A percentile compares a stretch with the other conserved stretches of the same genome.
Conservation (phyloP, 2,113 vertebrate species). For the Melanerpes aurifrons region DNA sequence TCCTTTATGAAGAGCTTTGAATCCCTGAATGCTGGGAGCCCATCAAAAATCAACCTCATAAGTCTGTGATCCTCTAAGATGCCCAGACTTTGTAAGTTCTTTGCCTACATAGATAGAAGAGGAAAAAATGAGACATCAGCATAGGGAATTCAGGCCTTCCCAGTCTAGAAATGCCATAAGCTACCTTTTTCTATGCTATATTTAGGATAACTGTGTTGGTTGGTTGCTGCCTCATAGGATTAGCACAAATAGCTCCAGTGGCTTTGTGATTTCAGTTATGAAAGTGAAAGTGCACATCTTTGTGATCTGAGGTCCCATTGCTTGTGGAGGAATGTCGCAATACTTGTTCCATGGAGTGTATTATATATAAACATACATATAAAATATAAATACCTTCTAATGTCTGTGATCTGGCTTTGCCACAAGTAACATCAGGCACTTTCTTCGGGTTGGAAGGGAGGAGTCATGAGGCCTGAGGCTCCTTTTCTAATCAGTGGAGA, state of each 20-base stretch:
- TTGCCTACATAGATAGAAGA: slow-evolving; percentile 48
- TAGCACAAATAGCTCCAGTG: neutral
- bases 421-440: neutral
- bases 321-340: neutral
- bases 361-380: neutral
- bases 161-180: neutral
- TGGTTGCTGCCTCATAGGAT: neutral
- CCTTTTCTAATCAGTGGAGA: neutral
- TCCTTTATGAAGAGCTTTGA: slow-evolving; percentile 66
- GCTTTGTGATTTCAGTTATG: neutral
- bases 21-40: neutral
- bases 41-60: slow-evolving; percentile 12
- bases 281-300: neutral
- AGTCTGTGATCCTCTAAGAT: slow-evolving; percentile 68
- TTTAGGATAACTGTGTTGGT: neutral
- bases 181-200: neutral
- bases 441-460: neutral
- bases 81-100: slow-evolving; percentile 70
- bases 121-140: neutral
- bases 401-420: neutral
- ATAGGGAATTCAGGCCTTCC: neutral
- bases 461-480: neutral
- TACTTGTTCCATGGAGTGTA: neutral
- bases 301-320: neutral
- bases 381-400: neutral